Conservation (phyloP, 92 coral and sea anemone genomes). For the Zoanthus sociatus region DNA sequence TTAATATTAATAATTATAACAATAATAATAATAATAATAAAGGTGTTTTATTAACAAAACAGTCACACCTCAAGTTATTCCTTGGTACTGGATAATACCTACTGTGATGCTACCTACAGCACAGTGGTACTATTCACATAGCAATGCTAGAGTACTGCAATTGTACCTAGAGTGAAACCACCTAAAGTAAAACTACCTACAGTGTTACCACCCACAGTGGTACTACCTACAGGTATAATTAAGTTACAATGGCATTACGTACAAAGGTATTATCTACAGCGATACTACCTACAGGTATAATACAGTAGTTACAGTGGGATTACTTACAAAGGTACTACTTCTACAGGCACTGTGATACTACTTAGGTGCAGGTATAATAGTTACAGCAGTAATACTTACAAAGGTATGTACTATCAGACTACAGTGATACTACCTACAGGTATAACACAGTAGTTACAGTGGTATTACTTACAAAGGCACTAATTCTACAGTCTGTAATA, state of each 20-base stretch:
- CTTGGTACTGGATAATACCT: background rate
- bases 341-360: background rate
- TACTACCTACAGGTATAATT: background rate
- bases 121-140: background rate
- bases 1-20: too few species aligned
- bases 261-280: background rate
- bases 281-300: background rate
- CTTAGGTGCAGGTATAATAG: background rate
- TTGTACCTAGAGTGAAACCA: background rate
- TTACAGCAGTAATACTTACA: background rate
- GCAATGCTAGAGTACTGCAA: background rate
- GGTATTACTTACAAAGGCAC: background rate
- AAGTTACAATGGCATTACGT: background rate
- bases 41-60: too few species aligned
- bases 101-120: conserved; percentile 6
- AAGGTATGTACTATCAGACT: background rate
- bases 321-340: background rate
- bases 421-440: background rate
- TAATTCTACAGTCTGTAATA: background rate
- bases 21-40: too few species aligned
- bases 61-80: background rate
- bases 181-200: background rate
- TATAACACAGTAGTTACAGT: background rate
- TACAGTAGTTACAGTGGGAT: background rate
- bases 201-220: background rate